Evolutionary conservation across 2,888 invertebrate species (phyloP), one percentile per base, ranked within the genome.

Genomic region (Junonia oenone): DNA sequence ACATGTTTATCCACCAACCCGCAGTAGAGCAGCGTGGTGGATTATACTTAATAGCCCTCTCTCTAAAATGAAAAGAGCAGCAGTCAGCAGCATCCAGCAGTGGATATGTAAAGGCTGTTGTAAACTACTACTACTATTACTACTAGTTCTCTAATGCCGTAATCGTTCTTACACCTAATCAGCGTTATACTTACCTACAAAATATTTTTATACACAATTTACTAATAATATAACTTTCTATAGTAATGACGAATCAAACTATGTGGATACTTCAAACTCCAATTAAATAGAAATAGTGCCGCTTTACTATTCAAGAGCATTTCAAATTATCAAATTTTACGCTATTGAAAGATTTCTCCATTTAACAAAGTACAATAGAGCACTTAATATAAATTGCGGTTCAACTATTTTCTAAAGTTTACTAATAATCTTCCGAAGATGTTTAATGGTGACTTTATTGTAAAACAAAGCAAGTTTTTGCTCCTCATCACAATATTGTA

Each of bases 401-500:
- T 31, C 19, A 11, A 19, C 46, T 29, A 40, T 46, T 57, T 31
- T n/a, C 26, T 17, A 33, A 46, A 33, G 45, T 57, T 53, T 53
- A 57, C 22, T 48, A 6, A 48, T 22, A 48, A 4, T 35, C 35
- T 48, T 17, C 33, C 26, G 13, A 53, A 50, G 53, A 57, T 57
- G 57, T 37, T 53, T 14, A 40, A 31, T 46, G 53, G 57, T 46
- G 52, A 46, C 38, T 57, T 53, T 8, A 46, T 53, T 40, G 49
- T 53, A 38, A 56, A 43, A 13, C 45, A 57, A 49, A 57, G 53
- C 50, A 53, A 53, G 37, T 53, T 53, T 49, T 46, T 57, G 45
- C 57, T 57, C 26, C 45, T 57, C 14, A 38, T 57, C 6, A 53
- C 53, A 6, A 29, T 53, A 13, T 53, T 57, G 22, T 53, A 57